Evolutionary conservation across 2,888 invertebrate species (phyloP), one percentile per base, ranked within the genome.

Genomic region (Luffia ferchaultella): DNA sequence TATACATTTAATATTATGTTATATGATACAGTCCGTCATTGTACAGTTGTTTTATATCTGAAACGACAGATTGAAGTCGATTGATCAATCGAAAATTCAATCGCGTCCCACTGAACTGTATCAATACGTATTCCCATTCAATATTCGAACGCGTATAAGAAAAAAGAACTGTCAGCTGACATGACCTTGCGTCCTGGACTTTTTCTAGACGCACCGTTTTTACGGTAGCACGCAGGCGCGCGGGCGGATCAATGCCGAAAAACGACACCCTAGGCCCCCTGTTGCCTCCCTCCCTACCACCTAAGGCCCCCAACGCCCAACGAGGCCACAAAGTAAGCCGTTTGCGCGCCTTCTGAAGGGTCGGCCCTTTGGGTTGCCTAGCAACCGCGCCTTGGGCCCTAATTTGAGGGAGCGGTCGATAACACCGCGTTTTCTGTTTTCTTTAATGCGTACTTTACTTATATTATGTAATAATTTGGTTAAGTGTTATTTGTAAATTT

Each of bases 141-240:
- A 78, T 77, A 76, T 75, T 67, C 44, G 66, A 68, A 30, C 30
- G 30, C 5, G 30, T 12, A 12, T 30, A 30, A 30, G 30, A 76
- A 82, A 82, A 83, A 83, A 77, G 79, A 76, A 77, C 73, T 70
- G 63, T 73, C 30, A 74, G 76, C 74, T 12, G 74, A 73, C 73
- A 77, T 80, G 82, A 83, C 82, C 82, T 83, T 82, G 80, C 70
- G 40, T 43, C 30, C 30, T 12, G 30, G 30, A 3, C 30, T 30
- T 30, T 30, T 30, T 30, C 30, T 30, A 12, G 30, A 30, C 30
- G 30, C 12, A 7, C 30, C 79, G 76, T 78, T 79, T 80, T 82
- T 79, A 73, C 76, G 72, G 65, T 64, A 73, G 62, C 72, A 78
- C 82, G 82, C 80, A 79, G 73, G 82, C 82, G 82, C 80, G 78